Conservation (phyloP, 2,113 vertebrate genomes). For the Ciconia boyciana region DNA sequence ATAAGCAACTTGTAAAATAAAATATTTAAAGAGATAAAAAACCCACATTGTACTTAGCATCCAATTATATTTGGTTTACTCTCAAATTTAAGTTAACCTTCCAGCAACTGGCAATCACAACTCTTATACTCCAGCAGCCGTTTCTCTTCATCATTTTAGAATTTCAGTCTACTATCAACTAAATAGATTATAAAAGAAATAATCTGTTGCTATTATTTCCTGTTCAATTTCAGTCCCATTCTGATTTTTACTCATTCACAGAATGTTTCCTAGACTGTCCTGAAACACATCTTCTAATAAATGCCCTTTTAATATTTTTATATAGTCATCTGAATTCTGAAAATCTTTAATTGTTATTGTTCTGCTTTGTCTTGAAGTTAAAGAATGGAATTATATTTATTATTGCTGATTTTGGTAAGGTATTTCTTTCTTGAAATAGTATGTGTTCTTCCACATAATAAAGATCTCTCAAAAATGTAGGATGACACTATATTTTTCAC, state of each 20-base stretch:
- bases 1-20: background rate
- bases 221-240: background rate
- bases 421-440: background rate
- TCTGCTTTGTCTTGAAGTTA: background rate
- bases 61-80: background rate
- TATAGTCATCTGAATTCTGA: background rate
- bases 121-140: background rate
- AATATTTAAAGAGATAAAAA: background rate
- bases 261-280: background rate
- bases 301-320: background rate
- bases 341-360: background rate
- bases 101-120: background rate
- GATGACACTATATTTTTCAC: background rate
- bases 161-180: background rate
- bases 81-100: background rate
- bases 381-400: background rate
- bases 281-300: background rate
- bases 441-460: background rate
- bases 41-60: background rate
- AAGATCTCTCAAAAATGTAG: background rate
- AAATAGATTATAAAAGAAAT: background rate
- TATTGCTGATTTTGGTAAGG: background rate
- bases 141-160: background rate
- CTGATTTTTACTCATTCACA: background rate
- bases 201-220: background rate